Conservation (phyloP, 2,797 vertebrate species). For the Argentina silus region DNA sequence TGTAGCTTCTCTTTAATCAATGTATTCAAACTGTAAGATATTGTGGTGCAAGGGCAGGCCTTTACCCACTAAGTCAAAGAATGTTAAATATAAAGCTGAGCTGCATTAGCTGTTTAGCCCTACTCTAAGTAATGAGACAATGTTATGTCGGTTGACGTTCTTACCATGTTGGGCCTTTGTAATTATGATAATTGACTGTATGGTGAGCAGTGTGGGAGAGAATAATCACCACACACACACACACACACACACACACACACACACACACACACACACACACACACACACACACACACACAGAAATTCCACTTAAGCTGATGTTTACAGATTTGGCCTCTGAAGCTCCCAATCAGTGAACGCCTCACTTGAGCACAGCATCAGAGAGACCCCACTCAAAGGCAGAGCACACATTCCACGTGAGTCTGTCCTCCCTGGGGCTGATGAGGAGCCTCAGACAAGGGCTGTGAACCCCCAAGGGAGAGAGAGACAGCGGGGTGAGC, state of each 20-base stretch:
- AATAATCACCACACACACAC: background rate
- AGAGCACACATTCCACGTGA: slow-evolving; percentile 1
- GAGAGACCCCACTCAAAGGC: slow-evolving; percentile 40
- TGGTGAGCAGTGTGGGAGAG: too few relatives aligned
- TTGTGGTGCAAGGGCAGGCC: too few relatives aligned
- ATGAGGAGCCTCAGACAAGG: slow-evolving; percentile 64
- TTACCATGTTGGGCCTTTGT: too few relatives aligned
- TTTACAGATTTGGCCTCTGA: slow-evolving; percentile 69
- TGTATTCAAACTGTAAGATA: too few relatives aligned
- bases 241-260: background rate
- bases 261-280: slow-evolving; percentile 14
- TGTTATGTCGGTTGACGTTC: too few relatives aligned
- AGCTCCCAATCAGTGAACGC: slow-evolving; percentile 73
- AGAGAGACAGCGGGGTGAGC: slow-evolving; percentile 40
- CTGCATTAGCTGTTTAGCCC: too few relatives aligned
- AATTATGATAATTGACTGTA: too few relatives aligned
- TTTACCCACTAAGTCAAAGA: too few relatives aligned
- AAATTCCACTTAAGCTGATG: slow-evolving; percentile 54
- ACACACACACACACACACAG: slow-evolving; percentile 14
- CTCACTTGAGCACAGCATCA: slow-evolving; percentile 62
- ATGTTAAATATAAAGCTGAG: too few relatives aligned
- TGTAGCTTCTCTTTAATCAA: too few relatives aligned
- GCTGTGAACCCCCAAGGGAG: slow-evolving; percentile 62
- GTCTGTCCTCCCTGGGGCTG: slow-evolving; percentile 39
- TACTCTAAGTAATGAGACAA: too few relatives aligned